A percentile compares a stretch with the other conserved stretches of the same genome.
Conservation (phyloP, 2,113 vertebrate genomes). For the Corythaixoides concolor region DNA sequence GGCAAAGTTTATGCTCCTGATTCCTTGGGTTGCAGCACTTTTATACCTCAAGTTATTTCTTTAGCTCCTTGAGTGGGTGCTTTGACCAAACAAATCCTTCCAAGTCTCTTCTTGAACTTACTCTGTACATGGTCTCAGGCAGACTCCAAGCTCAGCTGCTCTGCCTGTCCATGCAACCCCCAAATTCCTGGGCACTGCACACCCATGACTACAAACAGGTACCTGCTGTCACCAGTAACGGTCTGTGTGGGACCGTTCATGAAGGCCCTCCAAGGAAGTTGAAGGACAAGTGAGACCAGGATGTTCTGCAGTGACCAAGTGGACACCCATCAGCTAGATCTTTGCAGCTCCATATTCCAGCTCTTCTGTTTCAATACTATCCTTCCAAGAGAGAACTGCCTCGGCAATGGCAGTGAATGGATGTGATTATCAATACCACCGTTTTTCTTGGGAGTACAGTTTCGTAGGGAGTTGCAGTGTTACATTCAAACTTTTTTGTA, state of each 20-base stretch:
- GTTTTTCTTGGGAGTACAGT: background rate
- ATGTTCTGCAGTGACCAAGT: background rate
- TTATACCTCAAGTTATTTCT: background rate
- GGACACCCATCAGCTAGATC: background rate
- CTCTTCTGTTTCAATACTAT: background rate
- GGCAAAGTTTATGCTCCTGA: background rate
- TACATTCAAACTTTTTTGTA: background rate
- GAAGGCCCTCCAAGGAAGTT: background rate
- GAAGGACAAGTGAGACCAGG: background rate
- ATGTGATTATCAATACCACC: background rate
- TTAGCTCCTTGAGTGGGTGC: background rate
- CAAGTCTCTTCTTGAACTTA: background rate
- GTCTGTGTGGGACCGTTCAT: background rate
- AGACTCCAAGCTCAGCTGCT: background rate
- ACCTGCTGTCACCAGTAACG: background rate
- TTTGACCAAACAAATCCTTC: background rate
- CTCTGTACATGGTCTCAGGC: accelerated
- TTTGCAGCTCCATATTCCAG: background rate
- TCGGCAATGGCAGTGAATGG: background rate
- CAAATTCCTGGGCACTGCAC: background rate
- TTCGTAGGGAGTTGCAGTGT: background rate
- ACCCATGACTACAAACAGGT: background rate
- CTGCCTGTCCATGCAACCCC: background rate
- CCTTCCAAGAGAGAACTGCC: background rate
- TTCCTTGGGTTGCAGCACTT: background rate